Percentiles rank a stretch among this genome's conserved stretches.
Conservation (phyloP, 2,888 invertebrate species). For the Ichneumoninae sp. region DNA sequence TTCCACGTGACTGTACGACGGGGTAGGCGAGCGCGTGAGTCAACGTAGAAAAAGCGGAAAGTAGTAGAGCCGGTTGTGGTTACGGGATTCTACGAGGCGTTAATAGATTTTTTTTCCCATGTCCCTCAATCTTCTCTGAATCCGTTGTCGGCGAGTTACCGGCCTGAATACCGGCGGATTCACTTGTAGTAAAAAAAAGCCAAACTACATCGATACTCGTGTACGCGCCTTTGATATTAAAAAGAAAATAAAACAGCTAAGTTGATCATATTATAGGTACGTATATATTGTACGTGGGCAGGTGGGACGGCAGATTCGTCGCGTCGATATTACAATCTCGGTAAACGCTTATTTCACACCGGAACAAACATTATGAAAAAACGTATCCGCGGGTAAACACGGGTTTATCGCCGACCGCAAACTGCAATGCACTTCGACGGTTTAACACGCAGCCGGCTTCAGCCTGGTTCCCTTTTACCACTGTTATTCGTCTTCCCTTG, state of each 20-base stretch:
- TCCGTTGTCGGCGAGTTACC: conserved; percentile 29
- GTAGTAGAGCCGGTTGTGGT: conserved; percentile 41
- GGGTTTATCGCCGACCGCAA: conserved; percentile 33
- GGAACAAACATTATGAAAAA: conserved; percentile 46
- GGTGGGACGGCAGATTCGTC: background rate
- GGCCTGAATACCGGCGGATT: conserved; percentile 41
- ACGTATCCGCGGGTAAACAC: conserved; percentile 45
- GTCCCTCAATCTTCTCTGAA: conserved; percentile 25
- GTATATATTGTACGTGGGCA: background rate
- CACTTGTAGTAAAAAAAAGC: conserved; percentile 29
- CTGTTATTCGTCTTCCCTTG: background rate
- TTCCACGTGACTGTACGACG: background rate
- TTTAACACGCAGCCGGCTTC: conserved; percentile 34
- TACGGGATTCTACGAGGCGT: conserved; percentile 41
- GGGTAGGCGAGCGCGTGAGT: conserved; percentile 20
- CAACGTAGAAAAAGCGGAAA: conserved; percentile 40
- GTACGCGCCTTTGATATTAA: background rate
- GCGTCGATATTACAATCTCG: background rate
- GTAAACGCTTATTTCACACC: conserved; percentile 42
- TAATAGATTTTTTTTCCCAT: conserved; percentile 15
- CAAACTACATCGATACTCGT: background rate
- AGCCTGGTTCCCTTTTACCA: conserved; percentile 17
- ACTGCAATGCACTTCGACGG: conserved; percentile 28
- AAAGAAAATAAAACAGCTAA: background rate
- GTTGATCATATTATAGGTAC: too few species aligned